These are phyloP conservation scores for Sylvilagus bachmani DNA, from an alignment of 2,113 vertebrate species.

Conservation along the genomic window DNA sequence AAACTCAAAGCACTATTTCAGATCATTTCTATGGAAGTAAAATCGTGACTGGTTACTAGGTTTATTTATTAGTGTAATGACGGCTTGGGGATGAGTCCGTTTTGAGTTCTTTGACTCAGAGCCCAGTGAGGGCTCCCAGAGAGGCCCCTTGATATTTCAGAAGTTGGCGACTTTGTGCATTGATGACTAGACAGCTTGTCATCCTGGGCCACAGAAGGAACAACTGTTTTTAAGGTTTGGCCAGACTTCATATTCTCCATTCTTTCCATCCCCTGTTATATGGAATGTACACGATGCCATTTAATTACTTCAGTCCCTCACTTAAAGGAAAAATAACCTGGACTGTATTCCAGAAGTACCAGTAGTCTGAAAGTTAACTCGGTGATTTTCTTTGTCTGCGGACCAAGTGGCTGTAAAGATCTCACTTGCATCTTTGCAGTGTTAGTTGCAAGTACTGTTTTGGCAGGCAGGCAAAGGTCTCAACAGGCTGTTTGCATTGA, in stretches of 20 bases:
- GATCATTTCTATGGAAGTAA: not conserved
- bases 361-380: conserved; percentile 9
- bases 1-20: not conserved
- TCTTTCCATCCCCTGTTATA: conserved; percentile 77
- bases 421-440: conserved; percentile 37
- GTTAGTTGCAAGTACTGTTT: conserved; percentile 53
- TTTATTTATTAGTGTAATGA: not conserved
- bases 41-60: not conserved
- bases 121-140: conserved; percentile 39
- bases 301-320: conserved; percentile 50
- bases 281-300: conserved; percentile 63
- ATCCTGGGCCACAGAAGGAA: conserved; percentile 78
- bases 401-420: not conserved
- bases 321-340: conserved; percentile 55
- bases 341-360: not conserved
- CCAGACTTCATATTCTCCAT: conserved; percentile 75
- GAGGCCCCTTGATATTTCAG: conserved; percentile 48
- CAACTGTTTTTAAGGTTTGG: conserved; percentile 80
- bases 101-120: conserved; percentile 33
- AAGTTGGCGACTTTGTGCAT: conserved; percentile 55
- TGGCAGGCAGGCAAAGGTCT: conserved; percentile 26
- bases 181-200: conserved; percentile 84
- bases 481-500: not conserved
- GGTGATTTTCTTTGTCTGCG: conserved; percentile 54
- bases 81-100: not conserved